Evolutionary conservation across 2,113 vertebrate species (phyloP).

Genomic region (Macquaria ambigua): DNA sequence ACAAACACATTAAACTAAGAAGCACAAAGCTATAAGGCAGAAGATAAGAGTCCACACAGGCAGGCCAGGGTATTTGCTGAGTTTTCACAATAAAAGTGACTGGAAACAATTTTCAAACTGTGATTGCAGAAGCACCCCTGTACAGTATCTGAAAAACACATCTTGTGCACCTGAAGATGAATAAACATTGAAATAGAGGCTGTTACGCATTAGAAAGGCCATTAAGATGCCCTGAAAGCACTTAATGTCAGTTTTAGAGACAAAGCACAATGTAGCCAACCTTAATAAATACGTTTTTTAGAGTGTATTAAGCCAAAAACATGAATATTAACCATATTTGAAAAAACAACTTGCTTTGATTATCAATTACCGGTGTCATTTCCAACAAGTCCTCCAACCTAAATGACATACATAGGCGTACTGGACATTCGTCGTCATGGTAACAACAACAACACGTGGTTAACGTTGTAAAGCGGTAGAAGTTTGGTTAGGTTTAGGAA

Average conservation of each 20-base stretch:
- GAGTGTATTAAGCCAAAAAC: neutral
- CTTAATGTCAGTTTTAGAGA: constrained; percentile 2
- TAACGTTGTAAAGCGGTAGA: no score
- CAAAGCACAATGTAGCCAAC: neutral
- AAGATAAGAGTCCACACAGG: constrained; percentile 23
- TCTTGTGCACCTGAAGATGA: neutral
- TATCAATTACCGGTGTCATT: neutral
- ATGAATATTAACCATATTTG: neutral
- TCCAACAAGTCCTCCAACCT: no score
- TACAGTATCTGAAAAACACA: constrained; percentile 20
- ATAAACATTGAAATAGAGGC: constrained; percentile 6
- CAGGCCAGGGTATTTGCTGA: constrained; percentile 3
- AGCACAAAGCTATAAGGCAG: constrained; percentile 35
- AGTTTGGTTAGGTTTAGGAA: no score
- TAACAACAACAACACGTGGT: no score
- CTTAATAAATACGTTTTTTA: neutral
- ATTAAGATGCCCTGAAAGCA: constrained; percentile 1
- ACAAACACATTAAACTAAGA: constrained; percentile 55
- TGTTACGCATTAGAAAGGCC: neutral
- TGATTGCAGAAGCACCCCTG: neutral
- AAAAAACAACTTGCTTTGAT: neutral
- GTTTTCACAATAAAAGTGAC: constrained; percentile 17
- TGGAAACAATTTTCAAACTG: constrained; percentile 8
- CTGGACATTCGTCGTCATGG: no score
- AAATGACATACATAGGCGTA: no score